phyloP scores from a whole-genome alignment of 2,113 vertebrate species.

The Gymnogyps californianus region DNA sequence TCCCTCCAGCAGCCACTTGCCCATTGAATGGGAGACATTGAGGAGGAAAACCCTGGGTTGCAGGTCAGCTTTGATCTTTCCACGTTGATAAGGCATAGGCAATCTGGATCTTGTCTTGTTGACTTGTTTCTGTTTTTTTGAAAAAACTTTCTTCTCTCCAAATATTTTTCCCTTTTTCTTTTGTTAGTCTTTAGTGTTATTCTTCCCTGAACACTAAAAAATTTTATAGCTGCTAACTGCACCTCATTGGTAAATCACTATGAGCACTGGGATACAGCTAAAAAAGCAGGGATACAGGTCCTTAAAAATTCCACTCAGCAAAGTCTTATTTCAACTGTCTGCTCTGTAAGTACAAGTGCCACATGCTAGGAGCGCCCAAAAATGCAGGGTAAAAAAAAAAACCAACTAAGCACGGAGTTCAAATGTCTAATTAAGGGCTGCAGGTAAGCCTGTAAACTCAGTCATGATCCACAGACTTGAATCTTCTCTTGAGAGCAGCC shows the following conservation, averaged over 20 bases:
- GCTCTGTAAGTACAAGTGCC: background rate
- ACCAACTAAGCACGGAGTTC: background rate
- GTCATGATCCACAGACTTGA: background rate
- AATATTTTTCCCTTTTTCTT: background rate
- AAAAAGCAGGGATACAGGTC: background rate
- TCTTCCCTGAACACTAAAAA: background rate
- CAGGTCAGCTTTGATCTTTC: background rate
- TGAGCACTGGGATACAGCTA: background rate
- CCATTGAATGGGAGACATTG: background rate
- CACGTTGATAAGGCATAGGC: background rate
- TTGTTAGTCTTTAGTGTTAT: accelerated
- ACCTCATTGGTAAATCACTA: background rate
- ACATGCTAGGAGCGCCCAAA: background rate
- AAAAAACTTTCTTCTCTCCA: background rate
- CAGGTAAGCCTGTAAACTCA: background rate
- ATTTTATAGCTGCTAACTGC: background rate
- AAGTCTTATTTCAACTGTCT: background rate
- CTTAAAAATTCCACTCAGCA: background rate
- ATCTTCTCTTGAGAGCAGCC: background rate
- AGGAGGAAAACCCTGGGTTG: background rate
- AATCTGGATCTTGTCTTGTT: background rate
- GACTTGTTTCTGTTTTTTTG: background rate
- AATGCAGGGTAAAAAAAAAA: background rate
- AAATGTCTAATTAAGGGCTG: background rate
- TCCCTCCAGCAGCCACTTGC: background rate